Conservation (phyloP, 2,888 invertebrate species). For the Brachyptera risi region DNA sequence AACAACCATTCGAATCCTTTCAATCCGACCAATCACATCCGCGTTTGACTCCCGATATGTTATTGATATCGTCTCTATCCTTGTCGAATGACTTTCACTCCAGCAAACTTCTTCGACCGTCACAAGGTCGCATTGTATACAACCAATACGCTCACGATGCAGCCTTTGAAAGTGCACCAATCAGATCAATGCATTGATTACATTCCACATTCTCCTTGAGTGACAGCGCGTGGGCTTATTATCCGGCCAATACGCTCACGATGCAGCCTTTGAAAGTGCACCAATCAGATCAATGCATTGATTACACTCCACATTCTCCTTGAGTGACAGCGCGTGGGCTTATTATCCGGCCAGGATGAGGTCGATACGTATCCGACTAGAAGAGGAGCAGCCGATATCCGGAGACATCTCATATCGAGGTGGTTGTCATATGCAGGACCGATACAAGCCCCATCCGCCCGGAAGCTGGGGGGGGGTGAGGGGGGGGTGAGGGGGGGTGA, state of each 20-base stretch:
- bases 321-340: neutral
- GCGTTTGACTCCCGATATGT: neutral
- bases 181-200: too few species aligned
- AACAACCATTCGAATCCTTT: too few species aligned
- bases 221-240: neutral
- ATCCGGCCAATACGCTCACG: too few species aligned
- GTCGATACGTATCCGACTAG: neutral
- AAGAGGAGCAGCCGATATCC: neutral
- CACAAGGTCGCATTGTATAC: too few species aligned
- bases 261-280: neutral
- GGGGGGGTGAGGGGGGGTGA: too few species aligned
- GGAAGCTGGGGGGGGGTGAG: neutral
- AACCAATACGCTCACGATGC: neutral
- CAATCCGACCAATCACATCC: neutral
- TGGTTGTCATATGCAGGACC: constrained; percentile 5
- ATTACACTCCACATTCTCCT: neutral
- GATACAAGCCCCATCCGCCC: neutral
- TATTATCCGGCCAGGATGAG: neutral
- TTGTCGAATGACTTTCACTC: too few species aligned
- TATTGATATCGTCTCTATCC: neutral
- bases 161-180: neutral
- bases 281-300: too few species aligned
- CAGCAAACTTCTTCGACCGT: too few species aligned
- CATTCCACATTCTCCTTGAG: neutral
- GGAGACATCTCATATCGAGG: neutral